These are phyloP conservation scores for Uloborus plumipes DNA, from an alignment of 2,888 invertebrate species.

Conservation along the genomic window DNA sequence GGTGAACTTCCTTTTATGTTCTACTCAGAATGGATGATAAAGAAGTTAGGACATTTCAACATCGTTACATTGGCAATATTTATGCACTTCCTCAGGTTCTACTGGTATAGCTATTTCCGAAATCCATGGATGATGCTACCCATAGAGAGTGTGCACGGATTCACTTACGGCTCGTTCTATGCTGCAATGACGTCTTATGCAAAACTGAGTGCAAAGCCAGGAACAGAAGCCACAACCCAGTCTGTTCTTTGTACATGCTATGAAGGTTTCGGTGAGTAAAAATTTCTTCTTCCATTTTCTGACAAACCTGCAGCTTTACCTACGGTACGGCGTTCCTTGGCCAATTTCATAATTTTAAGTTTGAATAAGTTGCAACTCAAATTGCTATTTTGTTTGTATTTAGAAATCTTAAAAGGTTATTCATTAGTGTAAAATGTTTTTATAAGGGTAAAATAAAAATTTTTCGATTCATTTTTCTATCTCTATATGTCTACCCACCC, in stretches of 20 bases:
- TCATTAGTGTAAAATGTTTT: no score
- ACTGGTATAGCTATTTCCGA: constrained; percentile 69
- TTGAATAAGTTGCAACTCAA: no score
- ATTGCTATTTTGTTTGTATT: no score
- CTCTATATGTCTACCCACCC: no score
- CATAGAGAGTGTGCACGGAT: constrained; percentile 86
- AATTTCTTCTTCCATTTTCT: background rate
- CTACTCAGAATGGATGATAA: constrained; percentile 68
- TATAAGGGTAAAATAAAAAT: no score
- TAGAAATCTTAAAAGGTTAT: no score
- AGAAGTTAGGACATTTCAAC: constrained; percentile 83
- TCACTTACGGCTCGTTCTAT: constrained; percentile 89
- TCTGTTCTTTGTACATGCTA: constrained; percentile 88
- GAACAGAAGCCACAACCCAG: constrained; percentile 82
- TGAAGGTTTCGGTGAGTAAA: constrained; percentile 81
- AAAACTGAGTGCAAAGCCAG: constrained; percentile 84
- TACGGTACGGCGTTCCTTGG: no score
- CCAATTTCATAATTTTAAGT: no score
- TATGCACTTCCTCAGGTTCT: constrained; percentile 83
- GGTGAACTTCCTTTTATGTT: constrained; percentile 38
- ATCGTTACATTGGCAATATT: constrained; percentile 87
- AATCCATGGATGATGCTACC: constrained; percentile 75
- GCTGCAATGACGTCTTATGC: constrained; percentile 78
- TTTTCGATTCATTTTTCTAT: no score
- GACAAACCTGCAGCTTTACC: no score